phyloP scores from a whole-genome alignment of 2,888 invertebrate genomes.

The Epicampocera succincta region DNA sequence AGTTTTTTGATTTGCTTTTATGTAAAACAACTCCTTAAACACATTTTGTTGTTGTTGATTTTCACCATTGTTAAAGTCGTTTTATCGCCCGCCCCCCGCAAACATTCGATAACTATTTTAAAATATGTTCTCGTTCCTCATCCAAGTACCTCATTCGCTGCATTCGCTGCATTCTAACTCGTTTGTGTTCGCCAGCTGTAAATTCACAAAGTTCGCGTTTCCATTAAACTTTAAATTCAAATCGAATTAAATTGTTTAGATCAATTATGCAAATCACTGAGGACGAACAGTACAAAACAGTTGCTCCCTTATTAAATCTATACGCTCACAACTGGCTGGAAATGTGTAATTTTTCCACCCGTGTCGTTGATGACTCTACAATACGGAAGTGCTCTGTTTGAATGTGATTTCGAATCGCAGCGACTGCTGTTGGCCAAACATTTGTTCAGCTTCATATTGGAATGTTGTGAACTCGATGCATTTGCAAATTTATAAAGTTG shows the following conservation, averaged over 20 bases:
- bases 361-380: slow-evolving; percentile 12
- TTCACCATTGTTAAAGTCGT: too few relatives aligned
- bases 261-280: slow-evolving; percentile 49
- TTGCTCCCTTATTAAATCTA: slow-evolving; percentile 28
- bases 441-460: neutral
- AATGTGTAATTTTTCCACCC: neutral
- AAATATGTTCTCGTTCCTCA: too few relatives aligned
- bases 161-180: too few relatives aligned
- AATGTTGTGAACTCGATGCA: slow-evolving; percentile 12
- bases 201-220: neutral
- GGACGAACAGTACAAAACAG: slow-evolving; percentile 11
- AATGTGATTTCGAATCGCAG: slow-evolving; percentile 5
- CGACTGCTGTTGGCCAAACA: slow-evolving; percentile 1
- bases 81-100: too few relatives aligned
- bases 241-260: slow-evolving; percentile 33
- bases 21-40: too few relatives aligned
- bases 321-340: neutral
- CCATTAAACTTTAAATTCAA: neutral
- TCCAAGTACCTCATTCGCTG: too few relatives aligned
- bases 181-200: neutral
- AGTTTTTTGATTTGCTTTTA: too few relatives aligned
- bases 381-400: slow-evolving; percentile 1
- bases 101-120: too few relatives aligned
- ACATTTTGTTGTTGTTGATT: too few relatives aligned
- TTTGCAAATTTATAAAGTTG: slow-evolving; percentile 8